Percentiles rank a stretch among this genome's conserved stretches.
These are phyloP conservation scores for Triplophysa siluroides DNA, from an alignment of 2,113 vertebrate genomes.

Conservation along the genomic window DNA sequence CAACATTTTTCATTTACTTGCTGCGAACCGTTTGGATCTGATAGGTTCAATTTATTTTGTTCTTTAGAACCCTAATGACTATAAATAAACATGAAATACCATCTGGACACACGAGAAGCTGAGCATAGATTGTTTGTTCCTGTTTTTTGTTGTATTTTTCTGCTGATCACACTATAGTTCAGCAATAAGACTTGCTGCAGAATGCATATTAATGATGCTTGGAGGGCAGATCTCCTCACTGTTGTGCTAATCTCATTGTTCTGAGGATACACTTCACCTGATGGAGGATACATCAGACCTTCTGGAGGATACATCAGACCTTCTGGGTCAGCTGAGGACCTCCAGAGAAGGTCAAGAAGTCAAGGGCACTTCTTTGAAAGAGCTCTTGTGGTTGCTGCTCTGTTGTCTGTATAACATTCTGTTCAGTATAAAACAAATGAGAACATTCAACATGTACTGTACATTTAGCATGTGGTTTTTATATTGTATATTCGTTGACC, in stretches of 20 bases:
- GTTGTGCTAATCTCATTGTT: conserved; percentile 19
- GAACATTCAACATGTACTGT: neutral
- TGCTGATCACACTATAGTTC: conserved; percentile 69
- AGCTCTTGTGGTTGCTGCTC: conserved; percentile 3
- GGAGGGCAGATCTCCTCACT: conserved; percentile 65
- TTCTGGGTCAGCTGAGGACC: neutral
- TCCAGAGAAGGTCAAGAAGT: conserved; percentile 43
- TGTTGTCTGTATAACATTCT: neutral
- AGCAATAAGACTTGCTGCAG: conserved; percentile 65
- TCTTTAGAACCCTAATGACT: conserved; percentile 63
- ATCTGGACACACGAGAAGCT: neutral
- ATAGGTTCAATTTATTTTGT: conserved; percentile 54
- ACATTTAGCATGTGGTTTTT: too few relatives aligned
- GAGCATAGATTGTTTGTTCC: conserved; percentile 9
- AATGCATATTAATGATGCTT: conserved; percentile 70
- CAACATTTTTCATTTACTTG: too few relatives aligned
- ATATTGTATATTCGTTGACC: too few relatives aligned
- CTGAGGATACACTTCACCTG: neutral
- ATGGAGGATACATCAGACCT: neutral
- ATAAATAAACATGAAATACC: neutral
- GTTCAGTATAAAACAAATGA: neutral
- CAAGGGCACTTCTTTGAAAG: conserved; percentile 46
- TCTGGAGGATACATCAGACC: neutral
- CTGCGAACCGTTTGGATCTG: too few relatives aligned
- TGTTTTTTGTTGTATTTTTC: conserved; percentile 8